Evolutionary conservation across 1,140 invertebrate genomes (phyloP).

Genomic region (Leptestheria dahalacensis): DNA sequence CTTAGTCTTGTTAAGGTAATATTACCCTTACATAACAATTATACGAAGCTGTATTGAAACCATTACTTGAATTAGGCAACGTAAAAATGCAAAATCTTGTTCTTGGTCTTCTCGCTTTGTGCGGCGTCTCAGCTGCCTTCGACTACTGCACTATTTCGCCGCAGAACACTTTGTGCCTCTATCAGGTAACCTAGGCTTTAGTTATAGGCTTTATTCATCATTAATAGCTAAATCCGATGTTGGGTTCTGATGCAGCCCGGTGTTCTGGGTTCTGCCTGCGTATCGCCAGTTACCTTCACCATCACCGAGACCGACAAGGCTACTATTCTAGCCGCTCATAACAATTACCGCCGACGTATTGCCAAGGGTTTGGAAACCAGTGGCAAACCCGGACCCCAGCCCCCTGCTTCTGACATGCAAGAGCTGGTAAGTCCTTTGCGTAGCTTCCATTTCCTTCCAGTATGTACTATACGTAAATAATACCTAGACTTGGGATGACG

Average conservation of each 20-base stretch:
- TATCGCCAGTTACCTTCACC: not conserved
- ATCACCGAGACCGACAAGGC: not conserved
- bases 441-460: too few relatives aligned
- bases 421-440: too few relatives aligned
- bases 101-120: not conserved
- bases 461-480: too few relatives aligned
- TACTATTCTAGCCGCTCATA: slow-evolving; percentile 43
- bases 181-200: too few relatives aligned
- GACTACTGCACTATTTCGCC: slow-evolving; percentile 5
- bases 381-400: slow-evolving; percentile 41
- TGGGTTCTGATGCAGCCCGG: too few relatives aligned
- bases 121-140: not conserved
- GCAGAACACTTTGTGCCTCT: slow-evolving; percentile 8
- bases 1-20: too few relatives aligned
- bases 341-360: slow-evolving; percentile 54
- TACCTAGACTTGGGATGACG: too few relatives aligned
- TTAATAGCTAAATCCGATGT: too few relatives aligned
- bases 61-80: too few relatives aligned
- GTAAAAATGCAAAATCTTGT: not conserved
- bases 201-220: too few relatives aligned
- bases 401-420: slow-evolving; percentile 58
- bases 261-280: not conserved
- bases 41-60: too few relatives aligned
- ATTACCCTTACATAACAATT: too few relatives aligned
- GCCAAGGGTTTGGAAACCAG: slow-evolving; percentile 49